Evolutionary conservation across 30 jellyfish, hydroid and myxozoan species (phyloP), one percentile per base, ranked within the genome.

Genomic region (Catostylus mosaicus): DNA sequence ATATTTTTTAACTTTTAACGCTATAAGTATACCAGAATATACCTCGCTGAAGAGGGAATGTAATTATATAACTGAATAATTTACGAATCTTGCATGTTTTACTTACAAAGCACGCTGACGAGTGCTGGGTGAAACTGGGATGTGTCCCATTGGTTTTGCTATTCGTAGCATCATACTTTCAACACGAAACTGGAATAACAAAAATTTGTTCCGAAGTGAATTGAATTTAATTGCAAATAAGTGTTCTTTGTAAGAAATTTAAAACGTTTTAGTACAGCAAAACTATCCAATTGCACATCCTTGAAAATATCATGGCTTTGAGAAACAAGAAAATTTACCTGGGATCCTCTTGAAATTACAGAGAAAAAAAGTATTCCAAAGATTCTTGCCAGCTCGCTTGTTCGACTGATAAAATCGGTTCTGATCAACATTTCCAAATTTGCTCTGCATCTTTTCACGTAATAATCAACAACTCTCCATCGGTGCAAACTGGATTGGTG

Each of bases 121-220:
- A 40, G 73, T 79, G 70, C 84, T 78, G 4, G 99, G 97, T 14
- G 99, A 94, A 27, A 94, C 96, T 1, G 99, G 97, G 26, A 94
- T 78, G 65, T 22, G 88, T 20, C 86, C 86, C 96, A 94, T 76
- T 23, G 99, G 99, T 35, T 94, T 94, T 16, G 97, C 99, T 40
- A 84, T 61, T 30, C 99, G 97, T 24, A 94, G 63, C 99, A 94
- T 94, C 99, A 94, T 94, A 40, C 97, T 89, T 78, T 94, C 99
- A 31, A 94, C 99, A 4, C 99, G 94, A 74, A 34, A 94, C 99
- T 94, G 80, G 23, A 75, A 51, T 20, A 27, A n/a, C 23, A n/a
- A n/a, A n/a, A n/a, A n/a, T 54, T 3, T 54, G n/a, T 19, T 19
- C 7, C 7, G 26, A 54, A 54, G 67, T 19, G 2, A 18, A 54